phyloP scores from a whole-genome alignment of 1,140 invertebrate genomes.

The Drosophila pseudoobscura region DNA sequence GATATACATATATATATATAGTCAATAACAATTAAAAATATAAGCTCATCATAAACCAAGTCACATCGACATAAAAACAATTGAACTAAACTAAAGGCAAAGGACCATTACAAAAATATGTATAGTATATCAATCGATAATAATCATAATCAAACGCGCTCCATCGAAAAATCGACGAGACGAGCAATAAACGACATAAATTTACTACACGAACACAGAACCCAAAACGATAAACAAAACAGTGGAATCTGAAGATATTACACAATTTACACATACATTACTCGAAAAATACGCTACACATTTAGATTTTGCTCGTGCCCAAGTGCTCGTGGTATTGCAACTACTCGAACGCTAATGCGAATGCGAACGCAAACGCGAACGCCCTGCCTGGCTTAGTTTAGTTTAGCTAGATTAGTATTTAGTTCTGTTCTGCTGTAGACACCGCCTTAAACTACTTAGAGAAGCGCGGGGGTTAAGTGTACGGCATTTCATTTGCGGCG shows the following conservation, averaged over 20 bases:
- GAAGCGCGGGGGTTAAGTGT: slow-evolving; percentile 65
- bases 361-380: slow-evolving; percentile 1
- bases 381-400: slow-evolving; percentile 38
- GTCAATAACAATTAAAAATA: slow-evolving; percentile 76
- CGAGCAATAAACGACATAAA: slow-evolving; percentile 55
- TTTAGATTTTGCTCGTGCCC: slow-evolving; percentile 23
- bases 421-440: slow-evolving; percentile 56
- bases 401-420: slow-evolving; percentile 60
- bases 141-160: slow-evolving; percentile 31
- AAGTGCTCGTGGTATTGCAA: slow-evolving; percentile 50
- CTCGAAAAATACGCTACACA: slow-evolving; percentile 29
- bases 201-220: slow-evolving; percentile 53
- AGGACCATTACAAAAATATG: slow-evolving; percentile 70
- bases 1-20: slow-evolving; percentile 63
- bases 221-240: slow-evolving; percentile 38
- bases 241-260: slow-evolving; percentile 49
- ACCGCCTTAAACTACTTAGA: slow-evolving; percentile 60
- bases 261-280: slow-evolving; percentile 48
- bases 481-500: slow-evolving; percentile 61
- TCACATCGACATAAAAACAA: slow-evolving; percentile 75
- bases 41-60: slow-evolving; percentile 70
- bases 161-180: slow-evolving; percentile 47
- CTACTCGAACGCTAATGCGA: slow-evolving; percentile 35
- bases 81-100: slow-evolving; percentile 75
- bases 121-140: slow-evolving; percentile 17